Conservation (phyloP, 2,797 vertebrate species). For the Enteromius afrohamiltoni region DNA sequence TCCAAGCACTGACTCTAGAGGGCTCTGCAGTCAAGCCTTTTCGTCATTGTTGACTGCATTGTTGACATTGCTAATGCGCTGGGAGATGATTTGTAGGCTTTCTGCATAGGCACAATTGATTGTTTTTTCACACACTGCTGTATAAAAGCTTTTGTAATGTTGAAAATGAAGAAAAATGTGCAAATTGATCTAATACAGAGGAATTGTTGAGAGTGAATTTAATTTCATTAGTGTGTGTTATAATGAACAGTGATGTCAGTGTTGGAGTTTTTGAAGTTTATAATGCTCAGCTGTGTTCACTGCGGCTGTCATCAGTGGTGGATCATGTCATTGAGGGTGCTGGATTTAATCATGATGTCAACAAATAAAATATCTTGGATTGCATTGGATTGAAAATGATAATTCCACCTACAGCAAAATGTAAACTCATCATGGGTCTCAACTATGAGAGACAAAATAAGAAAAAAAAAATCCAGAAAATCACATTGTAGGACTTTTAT, state of each 20-base stretch:
- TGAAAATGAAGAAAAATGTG: not conserved
- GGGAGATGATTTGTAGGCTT: conserved; percentile 1
- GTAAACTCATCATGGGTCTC: not conserved
- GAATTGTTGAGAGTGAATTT: conserved; percentile 1
- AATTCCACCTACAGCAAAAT: too few species aligned
- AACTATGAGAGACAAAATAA: too few species aligned
- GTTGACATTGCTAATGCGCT: not conserved
- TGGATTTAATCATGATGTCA: not conserved
- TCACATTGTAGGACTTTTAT: too few species aligned
- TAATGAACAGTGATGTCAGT: not conserved
- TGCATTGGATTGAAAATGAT: not conserved
- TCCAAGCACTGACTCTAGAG: conserved; percentile 5
- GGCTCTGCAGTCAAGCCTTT: not conserved
- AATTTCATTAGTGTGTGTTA: not conserved
- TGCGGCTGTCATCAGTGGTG: not conserved
- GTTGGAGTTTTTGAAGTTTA: not conserved
- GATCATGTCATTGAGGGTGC: not conserved
- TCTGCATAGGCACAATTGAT: not conserved
- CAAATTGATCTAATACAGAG: not conserved
- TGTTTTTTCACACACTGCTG: not conserved
- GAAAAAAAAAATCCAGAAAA: too few species aligned
- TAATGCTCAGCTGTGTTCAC: not conserved
- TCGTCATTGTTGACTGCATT: not conserved
- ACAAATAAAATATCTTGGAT: not conserved
- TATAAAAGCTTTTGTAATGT: not conserved